phyloP scores from a whole-genome alignment of 2,113 vertebrate species.

The Tupaia tana region DNA sequence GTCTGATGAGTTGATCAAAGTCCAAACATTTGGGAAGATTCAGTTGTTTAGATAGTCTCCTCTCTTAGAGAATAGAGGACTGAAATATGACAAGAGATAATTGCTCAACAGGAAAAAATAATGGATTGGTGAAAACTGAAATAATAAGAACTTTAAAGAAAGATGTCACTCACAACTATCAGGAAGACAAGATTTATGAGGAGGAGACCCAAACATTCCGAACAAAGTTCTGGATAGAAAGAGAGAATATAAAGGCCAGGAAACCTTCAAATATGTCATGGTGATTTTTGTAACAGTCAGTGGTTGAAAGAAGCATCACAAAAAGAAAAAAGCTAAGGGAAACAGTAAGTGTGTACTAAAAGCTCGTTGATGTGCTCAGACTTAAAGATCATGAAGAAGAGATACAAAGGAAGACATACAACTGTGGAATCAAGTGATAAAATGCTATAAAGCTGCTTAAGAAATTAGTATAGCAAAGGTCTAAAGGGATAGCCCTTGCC shows the following conservation, averaged over 20 bases:
- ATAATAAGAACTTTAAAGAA: neutral
- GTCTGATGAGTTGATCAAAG: neutral
- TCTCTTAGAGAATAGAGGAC: neutral
- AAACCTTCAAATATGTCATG: neutral
- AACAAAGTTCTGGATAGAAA: conserved; percentile 1
- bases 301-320: neutral
- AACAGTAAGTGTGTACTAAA: neutral
- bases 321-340: no score
- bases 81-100: neutral
- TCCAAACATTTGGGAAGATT: neutral
- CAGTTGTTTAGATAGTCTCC: neutral
- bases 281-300: neutral
- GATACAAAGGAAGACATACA: neutral
- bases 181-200: neutral
- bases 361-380: neutral
- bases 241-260: neutral
- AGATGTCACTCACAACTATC: neutral
- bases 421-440: neutral
- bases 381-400: neutral
- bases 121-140: neutral
- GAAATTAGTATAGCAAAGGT: neutral
- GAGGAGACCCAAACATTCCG: neutral
- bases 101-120: conserved; percentile 20
- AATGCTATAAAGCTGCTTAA: neutral
- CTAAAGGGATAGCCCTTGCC: neutral